A percentile compares a stretch with the other conserved stretches of the same genome.
phyloP scores from a whole-genome alignment of 2,797 vertebrate genomes.

The Phoebastria nigripes region DNA sequence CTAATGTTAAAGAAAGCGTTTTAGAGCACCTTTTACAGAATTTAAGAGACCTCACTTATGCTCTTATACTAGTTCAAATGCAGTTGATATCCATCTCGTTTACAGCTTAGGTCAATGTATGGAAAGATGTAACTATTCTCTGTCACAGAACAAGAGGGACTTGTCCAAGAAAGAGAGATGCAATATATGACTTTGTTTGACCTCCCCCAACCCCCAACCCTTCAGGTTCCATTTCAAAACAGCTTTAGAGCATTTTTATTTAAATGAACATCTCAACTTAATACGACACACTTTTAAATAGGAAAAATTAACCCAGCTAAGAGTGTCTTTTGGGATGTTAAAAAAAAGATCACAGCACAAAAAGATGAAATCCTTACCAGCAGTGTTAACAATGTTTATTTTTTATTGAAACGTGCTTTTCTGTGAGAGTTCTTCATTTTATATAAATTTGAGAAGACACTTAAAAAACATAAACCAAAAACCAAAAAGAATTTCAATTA shows the following conservation, averaged over 20 bases:
- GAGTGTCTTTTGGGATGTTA: background rate
- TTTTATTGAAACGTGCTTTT: background rate
- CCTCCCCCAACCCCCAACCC: background rate
- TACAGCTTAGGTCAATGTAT: background rate
- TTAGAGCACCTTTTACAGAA: background rate
- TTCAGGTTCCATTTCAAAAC: background rate
- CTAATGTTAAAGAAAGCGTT: background rate
- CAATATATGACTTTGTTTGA: background rate
- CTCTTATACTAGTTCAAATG: background rate
- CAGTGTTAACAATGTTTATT: background rate
- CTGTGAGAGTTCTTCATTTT: background rate
- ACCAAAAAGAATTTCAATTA: rapidly evolving
- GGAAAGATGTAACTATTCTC: background rate
- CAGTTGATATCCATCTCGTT: background rate
- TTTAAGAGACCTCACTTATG: background rate
- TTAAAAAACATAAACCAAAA: background rate
- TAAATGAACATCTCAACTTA: background rate
- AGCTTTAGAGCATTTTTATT: background rate
- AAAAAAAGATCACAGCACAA: background rate
- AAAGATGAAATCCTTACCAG: background rate
- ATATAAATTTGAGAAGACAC: background rate
- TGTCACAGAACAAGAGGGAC: background rate
- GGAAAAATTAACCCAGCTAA: background rate
- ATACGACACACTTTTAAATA: background rate
- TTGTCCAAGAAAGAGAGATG: background rate